These are phyloP conservation scores for Clinocottus analis DNA, from an alignment of 2,113 vertebrate species.

Conservation along the genomic window DNA sequence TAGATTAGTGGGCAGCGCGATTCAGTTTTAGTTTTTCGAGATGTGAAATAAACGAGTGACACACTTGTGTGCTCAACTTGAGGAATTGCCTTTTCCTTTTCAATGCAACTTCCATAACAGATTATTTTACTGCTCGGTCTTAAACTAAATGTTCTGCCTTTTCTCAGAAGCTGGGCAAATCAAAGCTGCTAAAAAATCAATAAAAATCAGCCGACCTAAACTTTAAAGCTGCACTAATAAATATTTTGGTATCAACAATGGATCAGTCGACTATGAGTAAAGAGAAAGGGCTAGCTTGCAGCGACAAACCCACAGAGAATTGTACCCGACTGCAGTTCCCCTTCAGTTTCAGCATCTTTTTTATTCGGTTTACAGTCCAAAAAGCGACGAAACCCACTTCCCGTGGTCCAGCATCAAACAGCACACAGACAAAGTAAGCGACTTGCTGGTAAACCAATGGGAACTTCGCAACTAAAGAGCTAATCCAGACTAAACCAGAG, in stretches of 20 bases:
- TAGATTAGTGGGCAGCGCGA: too few relatives aligned
- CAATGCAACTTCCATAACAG: too few relatives aligned
- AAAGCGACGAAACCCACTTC: not conserved
- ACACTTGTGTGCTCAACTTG: too few relatives aligned
- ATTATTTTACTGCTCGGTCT: too few relatives aligned
- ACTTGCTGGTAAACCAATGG: not conserved
- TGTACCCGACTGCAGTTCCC: not conserved
- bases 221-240: not conserved
- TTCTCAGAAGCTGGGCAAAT: too few relatives aligned
- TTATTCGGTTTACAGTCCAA: not conserved
- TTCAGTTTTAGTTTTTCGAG: too few relatives aligned
- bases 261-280: not conserved
- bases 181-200: not conserved
- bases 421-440: not conserved
- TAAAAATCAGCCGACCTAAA: not conserved
- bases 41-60: too few relatives aligned
- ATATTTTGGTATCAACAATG: not conserved
- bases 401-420: not conserved
- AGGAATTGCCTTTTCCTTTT: too few relatives aligned
- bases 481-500: not conserved
- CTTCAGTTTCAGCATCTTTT: not conserved
- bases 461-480: not conserved
- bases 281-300: not conserved
- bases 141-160: too few relatives aligned
- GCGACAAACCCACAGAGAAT: not conserved